A percentile compares a stretch with the other conserved stretches of the same genome.
Conservation (phyloP, 92 coral and sea anemone genomes). For the Porites lobata region DNA sequence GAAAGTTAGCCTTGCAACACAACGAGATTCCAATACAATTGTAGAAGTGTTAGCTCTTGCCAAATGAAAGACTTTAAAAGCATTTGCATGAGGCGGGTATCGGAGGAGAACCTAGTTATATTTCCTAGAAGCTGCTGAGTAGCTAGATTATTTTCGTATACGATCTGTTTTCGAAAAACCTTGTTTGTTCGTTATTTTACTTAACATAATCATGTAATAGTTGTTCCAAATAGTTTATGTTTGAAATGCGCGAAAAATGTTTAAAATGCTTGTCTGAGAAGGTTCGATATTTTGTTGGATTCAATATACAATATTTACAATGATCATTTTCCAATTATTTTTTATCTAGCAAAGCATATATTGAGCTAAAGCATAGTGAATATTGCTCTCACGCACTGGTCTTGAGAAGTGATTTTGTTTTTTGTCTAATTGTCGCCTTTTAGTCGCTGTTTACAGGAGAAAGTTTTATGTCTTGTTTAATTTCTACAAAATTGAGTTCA, state of each 20-base stretch:
- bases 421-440: conserved; percentile 1
- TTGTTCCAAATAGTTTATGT: not conserved
- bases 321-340: not conserved
- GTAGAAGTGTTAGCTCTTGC: too few relatives aligned
- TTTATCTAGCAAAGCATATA: not conserved
- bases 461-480: not conserved
- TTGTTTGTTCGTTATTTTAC: not conserved
- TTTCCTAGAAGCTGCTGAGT: not conserved
- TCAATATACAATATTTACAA: conserved; percentile 15
- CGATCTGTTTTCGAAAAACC: not conserved
- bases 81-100: too few relatives aligned
- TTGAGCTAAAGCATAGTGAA: not conserved
- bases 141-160: not conserved
- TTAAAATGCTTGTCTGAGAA: not conserved
- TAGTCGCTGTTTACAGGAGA: not conserved
- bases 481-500: not conserved
- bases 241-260: conserved; percentile 2
- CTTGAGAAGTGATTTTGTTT: not conserved
- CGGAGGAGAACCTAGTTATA: too few relatives aligned
- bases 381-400: not conserved
- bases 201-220: not conserved
- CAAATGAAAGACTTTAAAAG: too few relatives aligned
- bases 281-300: not conserved
- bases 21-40: too few relatives aligned
- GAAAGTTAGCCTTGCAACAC: not conserved